These are phyloP conservation scores for Dipodomys stephensi DNA, from an alignment of 2,113 vertebrate species.

Conservation along the genomic window DNA sequence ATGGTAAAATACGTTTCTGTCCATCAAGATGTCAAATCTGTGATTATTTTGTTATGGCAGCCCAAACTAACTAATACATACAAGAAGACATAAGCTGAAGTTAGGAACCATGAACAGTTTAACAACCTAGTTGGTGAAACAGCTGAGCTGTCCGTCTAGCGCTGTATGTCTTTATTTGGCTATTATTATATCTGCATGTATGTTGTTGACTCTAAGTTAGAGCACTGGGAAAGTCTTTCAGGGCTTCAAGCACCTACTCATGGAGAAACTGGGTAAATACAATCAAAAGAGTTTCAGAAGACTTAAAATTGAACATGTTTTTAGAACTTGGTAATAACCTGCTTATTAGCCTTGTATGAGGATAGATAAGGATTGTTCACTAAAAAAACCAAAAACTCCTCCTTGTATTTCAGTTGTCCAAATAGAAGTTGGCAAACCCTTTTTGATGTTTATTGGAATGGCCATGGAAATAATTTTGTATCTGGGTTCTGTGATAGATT, in stretches of 20 bases:
- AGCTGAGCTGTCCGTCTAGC: not conserved
- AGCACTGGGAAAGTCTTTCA: conserved; percentile 29
- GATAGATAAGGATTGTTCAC: conserved; percentile 27
- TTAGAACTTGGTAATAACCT: not conserved
- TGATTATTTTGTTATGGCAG: not conserved
- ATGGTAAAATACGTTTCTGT: not conserved
- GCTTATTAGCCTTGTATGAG: conserved; percentile 8
- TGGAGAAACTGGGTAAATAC: conserved; percentile 58
- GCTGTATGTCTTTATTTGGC: not conserved
- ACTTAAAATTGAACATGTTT: conserved; percentile 33
- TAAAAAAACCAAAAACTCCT: not conserved
- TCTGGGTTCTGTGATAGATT: conserved; percentile 68
- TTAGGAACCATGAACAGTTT: not conserved
- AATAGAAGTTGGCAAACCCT: conserved; percentile 37
- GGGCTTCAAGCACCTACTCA: not conserved
- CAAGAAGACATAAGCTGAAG: not conserved
- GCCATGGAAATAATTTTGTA: conserved; percentile 64
- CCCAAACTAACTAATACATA: not conserved
- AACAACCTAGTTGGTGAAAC: not conserved
- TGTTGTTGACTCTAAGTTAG: conserved; percentile 21
- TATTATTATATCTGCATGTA: not conserved
- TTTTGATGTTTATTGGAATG: conserved; percentile 62
- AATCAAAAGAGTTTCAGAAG: conserved; percentile 29
- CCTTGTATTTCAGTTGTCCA: not conserved
- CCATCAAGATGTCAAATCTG: not conserved